These are phyloP conservation scores for Dusona sp. DNA, from an alignment of 2,888 invertebrate species.

Conservation along the genomic window DNA sequence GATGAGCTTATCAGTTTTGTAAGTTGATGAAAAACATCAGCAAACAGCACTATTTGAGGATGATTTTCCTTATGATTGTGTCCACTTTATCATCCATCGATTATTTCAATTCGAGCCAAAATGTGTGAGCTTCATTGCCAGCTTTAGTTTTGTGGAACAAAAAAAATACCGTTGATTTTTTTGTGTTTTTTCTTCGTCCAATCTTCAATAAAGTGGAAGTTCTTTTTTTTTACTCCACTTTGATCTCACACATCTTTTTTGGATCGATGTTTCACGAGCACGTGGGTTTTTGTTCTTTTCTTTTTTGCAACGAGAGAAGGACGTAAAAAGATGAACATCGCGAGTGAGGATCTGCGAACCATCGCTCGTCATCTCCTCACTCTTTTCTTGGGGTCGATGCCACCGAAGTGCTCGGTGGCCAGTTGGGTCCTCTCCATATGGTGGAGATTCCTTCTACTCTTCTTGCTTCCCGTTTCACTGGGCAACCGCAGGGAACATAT, in stretches of 20 bases:
- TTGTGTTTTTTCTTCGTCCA: background rate
- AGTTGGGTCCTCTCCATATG: conserved; percentile 34
- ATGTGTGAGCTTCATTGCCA: background rate
- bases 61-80: background rate
- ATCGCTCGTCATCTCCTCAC: conserved; percentile 45
- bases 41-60: background rate
- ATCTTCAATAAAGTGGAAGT: background rate
- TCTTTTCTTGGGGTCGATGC: conserved; percentile 69
- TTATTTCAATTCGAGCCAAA: background rate
- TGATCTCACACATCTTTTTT: background rate
- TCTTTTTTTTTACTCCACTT: background rate
- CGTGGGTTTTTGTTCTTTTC: conserved; percentile 30
- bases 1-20: conserved; percentile 7
- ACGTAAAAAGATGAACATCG: conserved; percentile 45
- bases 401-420: conserved; percentile 57
- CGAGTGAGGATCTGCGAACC: conserved; percentile 44
- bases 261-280: conserved; percentile 10
- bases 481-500: conserved; percentile 14
- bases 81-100: background rate
- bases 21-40: background rate
- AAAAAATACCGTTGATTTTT: background rate
- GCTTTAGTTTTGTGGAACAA: background rate
- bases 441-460: conserved; percentile 54
- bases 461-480: conserved; percentile 46
- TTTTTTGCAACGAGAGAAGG: conserved; percentile 38